Evolutionary conservation across 2,113 vertebrate species (phyloP), one percentile per base, ranked within the genome.

Genomic region (Ibidorhyncha struthersii): DNA sequence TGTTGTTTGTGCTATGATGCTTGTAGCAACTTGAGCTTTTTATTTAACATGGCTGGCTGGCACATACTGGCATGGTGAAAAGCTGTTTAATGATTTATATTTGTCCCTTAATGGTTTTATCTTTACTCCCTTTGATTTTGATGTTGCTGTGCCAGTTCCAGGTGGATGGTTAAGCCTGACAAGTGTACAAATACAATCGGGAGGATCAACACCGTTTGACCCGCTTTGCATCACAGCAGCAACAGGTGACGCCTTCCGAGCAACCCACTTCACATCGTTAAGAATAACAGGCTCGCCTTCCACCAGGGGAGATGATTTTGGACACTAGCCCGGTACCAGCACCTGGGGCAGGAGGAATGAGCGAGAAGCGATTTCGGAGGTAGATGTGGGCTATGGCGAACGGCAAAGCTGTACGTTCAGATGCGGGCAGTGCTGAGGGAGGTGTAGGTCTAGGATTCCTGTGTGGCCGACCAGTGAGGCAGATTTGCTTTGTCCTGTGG

Each of bases 151-250:
- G 71, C 26, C 63, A 83, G 4, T 89, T 91, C 40, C 58, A 91
- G 43, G 38, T 56, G 23, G 47, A 40, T 52, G 34, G 55, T 61
- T 70, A 80, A 56, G 23, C 20, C 36, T 91, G 80, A 62, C 25
- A 80, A 43, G 10, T 29, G 9, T 63, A 41, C 50, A 90, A 38
- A 77, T 62, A 26, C 49, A 82, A 25, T 16, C 2, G 6, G 50
- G 50, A 74, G 30, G 59, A 40, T 82, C 70, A 79, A 72, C 52
- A 65, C 40, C 20, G 12, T 12, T 66, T 25, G 67, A 71, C 8
- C 8, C 0, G 0, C 6, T n/a, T 69, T 77, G 45, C 73, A 66
- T 77, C 63, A 29, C 25, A 41, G 62, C 52, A 76, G 52, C 43
- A 69, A 45, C 14, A 41, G 43, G 16, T 10, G 36, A 38, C 41